Evolutionary conservation across 2,888 invertebrate genomes (phyloP).

Genomic region (Herminia tarsipennalis): DNA sequence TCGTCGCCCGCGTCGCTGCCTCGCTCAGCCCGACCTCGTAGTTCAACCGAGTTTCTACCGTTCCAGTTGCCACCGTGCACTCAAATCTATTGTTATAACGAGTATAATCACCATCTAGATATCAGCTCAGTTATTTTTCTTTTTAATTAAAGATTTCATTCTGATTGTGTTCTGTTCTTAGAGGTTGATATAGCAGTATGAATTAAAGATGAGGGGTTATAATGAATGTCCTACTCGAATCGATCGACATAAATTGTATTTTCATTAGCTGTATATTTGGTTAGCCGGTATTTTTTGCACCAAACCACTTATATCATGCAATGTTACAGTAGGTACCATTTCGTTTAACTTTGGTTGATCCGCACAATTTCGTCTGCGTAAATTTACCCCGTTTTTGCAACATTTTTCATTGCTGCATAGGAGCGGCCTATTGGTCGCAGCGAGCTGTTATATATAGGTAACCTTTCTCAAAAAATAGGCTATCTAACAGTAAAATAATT

Average conservation of each 20-base stretch:
- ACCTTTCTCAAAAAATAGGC: too few species aligned
- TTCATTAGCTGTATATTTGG: too few species aligned
- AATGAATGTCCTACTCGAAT: constrained; percentile 1
- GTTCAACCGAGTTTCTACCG: constrained; percentile 38
- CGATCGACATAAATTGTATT: background rate
- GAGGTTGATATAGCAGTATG: constrained; percentile 7
- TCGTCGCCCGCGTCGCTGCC: constrained; percentile 42
- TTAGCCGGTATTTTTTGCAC: too few species aligned
- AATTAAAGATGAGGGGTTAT: constrained; percentile 4
- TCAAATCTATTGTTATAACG: constrained; percentile 49
- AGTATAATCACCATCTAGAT: constrained; percentile 41
- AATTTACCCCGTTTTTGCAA: too few species aligned
- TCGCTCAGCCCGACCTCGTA: constrained; percentile 45
- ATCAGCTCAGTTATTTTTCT: constrained; percentile 37
- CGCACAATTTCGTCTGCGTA: too few species aligned
- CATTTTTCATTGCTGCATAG: too few species aligned
- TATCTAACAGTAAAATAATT: too few species aligned
- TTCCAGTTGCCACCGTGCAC: constrained; percentile 38
- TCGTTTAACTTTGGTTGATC: too few species aligned
- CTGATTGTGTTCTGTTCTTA: constrained; percentile 18
- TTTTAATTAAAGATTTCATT: constrained; percentile 35
- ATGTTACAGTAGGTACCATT: too few species aligned
- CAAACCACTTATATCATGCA: too few species aligned
- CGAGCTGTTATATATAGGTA: too few species aligned
- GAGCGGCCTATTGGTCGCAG: too few species aligned